A percentile compares a stretch with the other conserved stretches of the same genome.
phyloP scores from a whole-genome alignment of 2,797 vertebrate species.

The Paratrypauchen microcephalus region DNA sequence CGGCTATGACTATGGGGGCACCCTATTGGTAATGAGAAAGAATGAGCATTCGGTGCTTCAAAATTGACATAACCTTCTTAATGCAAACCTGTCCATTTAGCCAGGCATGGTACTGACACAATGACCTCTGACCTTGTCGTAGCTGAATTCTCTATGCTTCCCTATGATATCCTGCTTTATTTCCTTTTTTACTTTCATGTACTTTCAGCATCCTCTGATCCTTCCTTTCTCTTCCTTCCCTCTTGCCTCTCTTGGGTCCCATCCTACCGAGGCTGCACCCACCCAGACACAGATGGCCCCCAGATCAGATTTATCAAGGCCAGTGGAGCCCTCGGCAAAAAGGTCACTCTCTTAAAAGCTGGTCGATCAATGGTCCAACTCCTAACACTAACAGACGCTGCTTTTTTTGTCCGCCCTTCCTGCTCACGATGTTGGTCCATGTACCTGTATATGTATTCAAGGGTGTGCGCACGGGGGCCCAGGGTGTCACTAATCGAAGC shows the following conservation, averaged over 20 bases:
- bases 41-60: too few relatives aligned
- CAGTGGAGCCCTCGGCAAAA: conserved; percentile 84
- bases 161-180: conserved; percentile 12
- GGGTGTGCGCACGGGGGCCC: conserved; percentile 42
- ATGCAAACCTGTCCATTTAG: not conserved
- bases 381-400: conserved; percentile 69
- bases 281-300: conserved; percentile 84
- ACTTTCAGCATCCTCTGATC: conserved; percentile 5
- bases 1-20: too few relatives aligned
- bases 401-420: conserved; percentile 49
- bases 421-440: conserved; percentile 44
- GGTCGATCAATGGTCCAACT: conserved; percentile 84
- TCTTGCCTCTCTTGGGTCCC: conserved; percentile 69
- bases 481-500: conserved; percentile 74
- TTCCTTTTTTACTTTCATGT: not conserved
- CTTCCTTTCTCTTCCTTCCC: not conserved
- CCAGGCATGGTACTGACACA: not conserved
- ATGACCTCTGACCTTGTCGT: not conserved
- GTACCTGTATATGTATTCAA: conserved; percentile 41
- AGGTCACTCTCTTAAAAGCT: conserved; percentile 91
- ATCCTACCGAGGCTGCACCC: conserved; percentile 61
- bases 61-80: not conserved
- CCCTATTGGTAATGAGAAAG: too few relatives aligned
- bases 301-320: conserved; percentile 91
- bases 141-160: not conserved